Base-by-base conservation (phyloP, 2,113 vertebrate species). In the Grallaria varia region DNA sequence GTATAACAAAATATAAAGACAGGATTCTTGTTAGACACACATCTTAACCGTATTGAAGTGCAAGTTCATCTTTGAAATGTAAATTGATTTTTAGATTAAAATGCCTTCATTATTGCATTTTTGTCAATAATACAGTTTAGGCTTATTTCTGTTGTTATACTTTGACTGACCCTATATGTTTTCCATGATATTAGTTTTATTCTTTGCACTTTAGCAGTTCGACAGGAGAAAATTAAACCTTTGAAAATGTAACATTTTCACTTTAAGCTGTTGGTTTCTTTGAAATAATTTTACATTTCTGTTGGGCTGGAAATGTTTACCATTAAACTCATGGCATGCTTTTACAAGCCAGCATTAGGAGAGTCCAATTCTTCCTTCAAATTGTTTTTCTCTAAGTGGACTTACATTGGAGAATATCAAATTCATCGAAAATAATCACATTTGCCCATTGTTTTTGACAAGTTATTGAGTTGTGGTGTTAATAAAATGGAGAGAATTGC, bases 51-150 rank as follows among this genome's bases (percentile, higher is more conserved):
- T 87, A 76, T 47, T 87, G 93, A 91, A 94, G 72, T 80, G 37
- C 45, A 66, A 55, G 79, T 94, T 93, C 75, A 93, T 94, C 91
- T 94, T 96, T 88, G 95, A 96, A 91, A 95, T 91, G 68, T 90
- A 84, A 94, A 97, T 97, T 74, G 90, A 96, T 96, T 96, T 96
- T 88, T 77, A 94, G 63, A 93, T 96, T 95, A 93, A 96, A 96
- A 94, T 91, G 42, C 60, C 78, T 93, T 96, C 75, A 62, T 88
- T 94, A 90, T 87, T 85, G 89, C 53, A 55, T 93, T 95, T 88
- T 92, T 85, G 91, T 95, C 92, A 90, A 91, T 96, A 93, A 73
- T 37, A 58, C 18, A 69, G 80, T 66, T 90, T 88, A 74, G 75
- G 31, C 23, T 94, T 91, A 31, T 80, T 93, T 93, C 55, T 90